These are phyloP conservation scores for Neostethus bicornis DNA, from an alignment of 2,797 vertebrate genomes.

Conservation along the genomic window DNA sequence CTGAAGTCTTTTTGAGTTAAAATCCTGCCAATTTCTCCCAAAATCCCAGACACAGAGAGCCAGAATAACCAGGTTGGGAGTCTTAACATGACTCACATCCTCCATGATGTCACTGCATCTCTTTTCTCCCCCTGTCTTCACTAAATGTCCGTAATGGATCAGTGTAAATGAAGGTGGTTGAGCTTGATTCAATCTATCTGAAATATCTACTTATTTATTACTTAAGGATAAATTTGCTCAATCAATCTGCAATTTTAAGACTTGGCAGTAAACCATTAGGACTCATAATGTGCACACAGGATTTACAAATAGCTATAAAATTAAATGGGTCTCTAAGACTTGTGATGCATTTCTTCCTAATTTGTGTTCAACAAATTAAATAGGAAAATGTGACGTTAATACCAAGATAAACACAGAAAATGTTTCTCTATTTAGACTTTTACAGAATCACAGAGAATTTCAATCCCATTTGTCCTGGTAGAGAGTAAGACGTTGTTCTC, in stretches of 20 bases:
- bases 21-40: constrained; percentile 11
- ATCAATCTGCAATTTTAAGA: constrained; percentile 5
- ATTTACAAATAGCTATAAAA: not conserved
- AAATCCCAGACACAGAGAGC: constrained; percentile 37
- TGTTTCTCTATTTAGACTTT: too few species aligned
- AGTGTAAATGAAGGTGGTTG: constrained; percentile 11
- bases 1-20: constrained; percentile 18
- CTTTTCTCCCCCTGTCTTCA: constrained; percentile 8
- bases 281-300: not conserved
- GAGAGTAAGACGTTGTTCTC: too few species aligned
- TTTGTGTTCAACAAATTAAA: too few species aligned
- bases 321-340: not conserved
- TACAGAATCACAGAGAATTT: too few species aligned
- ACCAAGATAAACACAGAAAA: too few species aligned
- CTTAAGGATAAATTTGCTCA: constrained; percentile 12
- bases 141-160: constrained; percentile 12
- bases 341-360: too few species aligned
- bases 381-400: too few species aligned
- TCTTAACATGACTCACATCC: constrained; percentile 49
- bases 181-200: not conserved
- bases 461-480: too few species aligned
- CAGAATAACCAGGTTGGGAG: constrained; percentile 36
- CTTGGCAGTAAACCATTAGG: not conserved
- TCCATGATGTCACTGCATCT: constrained; percentile 28
- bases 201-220: constrained; percentile 5